A percentile compares a stretch with the other conserved stretches of the same genome.
These are phyloP conservation scores for Ophioderma brevispina DNA, from an alignment of 35 echinoderm and acorn worm genomes.

Conservation along the genomic window DNA sequence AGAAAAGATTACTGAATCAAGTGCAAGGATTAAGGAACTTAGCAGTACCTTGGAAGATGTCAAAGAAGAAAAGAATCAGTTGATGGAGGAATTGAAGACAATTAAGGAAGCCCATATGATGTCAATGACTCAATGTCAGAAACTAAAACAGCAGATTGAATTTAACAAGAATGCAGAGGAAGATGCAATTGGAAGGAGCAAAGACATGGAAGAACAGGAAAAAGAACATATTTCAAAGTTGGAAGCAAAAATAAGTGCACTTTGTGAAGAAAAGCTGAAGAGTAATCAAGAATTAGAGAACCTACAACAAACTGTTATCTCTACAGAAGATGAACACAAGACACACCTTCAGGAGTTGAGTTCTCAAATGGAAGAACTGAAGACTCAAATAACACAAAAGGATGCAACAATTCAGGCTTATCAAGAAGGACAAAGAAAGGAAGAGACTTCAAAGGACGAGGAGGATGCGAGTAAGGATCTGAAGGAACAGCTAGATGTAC, in stretches of 20 bases:
- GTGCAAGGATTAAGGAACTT: not conserved
- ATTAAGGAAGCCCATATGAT: slow-evolving; percentile 64
- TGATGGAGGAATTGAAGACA: slow-evolving; percentile 48
- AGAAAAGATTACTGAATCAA: not conserved
- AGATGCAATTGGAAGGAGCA: not conserved
- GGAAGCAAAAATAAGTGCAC: slow-evolving; percentile 6
- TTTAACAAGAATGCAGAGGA: not conserved
- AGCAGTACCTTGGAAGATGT: not conserved
- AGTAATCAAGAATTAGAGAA: slow-evolving; percentile 13
- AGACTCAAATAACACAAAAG: not conserved
- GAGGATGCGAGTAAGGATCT: slow-evolving; percentile 3
- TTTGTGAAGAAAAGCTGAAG: slow-evolving; percentile 38
- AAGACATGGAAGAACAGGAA: slow-evolving; percentile 23
- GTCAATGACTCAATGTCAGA: slow-evolving; percentile 34
- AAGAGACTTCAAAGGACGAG: not conserved
- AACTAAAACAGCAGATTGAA: slow-evolving; percentile 42
- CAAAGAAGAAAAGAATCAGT: slow-evolving; percentile 34
- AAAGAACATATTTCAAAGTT: slow-evolving; percentile 21
- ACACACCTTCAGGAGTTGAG: not conserved
- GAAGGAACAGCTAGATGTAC: slow-evolving; percentile 26
- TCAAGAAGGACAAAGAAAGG: not conserved
- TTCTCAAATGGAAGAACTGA: not conserved
- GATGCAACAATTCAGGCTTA: not conserved
- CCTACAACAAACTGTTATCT: not conserved
- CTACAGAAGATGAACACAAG: not conserved